phyloP scores from a whole-genome alignment of 2,797 vertebrate genomes.

The Gymnocypris eckloni region DNA sequence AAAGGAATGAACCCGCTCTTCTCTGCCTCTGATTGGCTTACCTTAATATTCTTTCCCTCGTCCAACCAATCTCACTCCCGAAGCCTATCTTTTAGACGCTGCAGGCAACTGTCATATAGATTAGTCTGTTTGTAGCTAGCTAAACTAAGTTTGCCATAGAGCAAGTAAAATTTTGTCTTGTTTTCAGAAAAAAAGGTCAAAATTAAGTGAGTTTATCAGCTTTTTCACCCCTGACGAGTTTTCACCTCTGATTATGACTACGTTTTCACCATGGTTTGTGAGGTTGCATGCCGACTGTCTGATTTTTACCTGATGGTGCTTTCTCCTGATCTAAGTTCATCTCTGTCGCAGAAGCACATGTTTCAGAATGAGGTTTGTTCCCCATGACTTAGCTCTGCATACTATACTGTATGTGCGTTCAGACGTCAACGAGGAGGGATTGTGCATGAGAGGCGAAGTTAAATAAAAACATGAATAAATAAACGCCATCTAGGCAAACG shows the following conservation, averaged over 20 bases:
- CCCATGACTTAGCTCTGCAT: slow-evolving; percentile 25
- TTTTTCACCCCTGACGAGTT: no score
- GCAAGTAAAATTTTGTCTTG: no score
- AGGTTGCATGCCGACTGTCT: not conserved
- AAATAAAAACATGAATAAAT: slow-evolving; percentile 72
- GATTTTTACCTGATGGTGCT: not conserved
- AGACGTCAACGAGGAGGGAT: slow-evolving; percentile 55
- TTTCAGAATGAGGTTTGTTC: slow-evolving; percentile 24
- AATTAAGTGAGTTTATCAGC: no score
- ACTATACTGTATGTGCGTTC: slow-evolving; percentile 45
- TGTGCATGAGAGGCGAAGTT: slow-evolving; percentile 72
- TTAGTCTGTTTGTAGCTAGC: no score
- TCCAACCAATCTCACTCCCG: no score
- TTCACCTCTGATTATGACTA: not conserved
- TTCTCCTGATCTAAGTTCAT: slow-evolving; percentile 53
- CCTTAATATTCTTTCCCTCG: no score
- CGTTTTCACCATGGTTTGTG: not conserved
- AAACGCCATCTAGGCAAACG: slow-evolving; percentile 71
- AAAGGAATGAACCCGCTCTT: no score
- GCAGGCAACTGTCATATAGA: no score
- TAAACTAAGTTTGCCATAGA: no score
- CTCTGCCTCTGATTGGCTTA: no score
- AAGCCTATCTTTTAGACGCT: no score
- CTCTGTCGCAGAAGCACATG: not conserved
- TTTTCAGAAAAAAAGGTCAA: no score